Base-by-base conservation (phyloP, 2,888 invertebrate genomes). In the Amphiduros pacificus region DNA sequence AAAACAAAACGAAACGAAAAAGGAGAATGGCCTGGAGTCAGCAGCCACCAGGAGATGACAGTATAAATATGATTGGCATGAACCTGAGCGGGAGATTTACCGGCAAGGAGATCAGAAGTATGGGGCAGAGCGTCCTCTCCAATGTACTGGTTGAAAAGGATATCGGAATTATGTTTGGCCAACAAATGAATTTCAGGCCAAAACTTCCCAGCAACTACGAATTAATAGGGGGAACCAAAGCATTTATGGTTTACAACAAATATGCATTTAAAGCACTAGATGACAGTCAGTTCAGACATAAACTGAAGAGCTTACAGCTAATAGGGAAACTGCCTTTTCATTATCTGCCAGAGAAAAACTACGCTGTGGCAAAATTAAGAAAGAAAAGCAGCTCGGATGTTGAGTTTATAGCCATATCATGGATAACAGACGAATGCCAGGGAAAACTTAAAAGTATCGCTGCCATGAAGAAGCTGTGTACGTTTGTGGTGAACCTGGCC, bases 361-460 rank as follows among this genome's bases (percentile, higher is more conserved):
- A 64, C 36, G 57, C 67, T 6, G 50, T 67, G 11, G 55, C 54
- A 55, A 70, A 69, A 49, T 63, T 67, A 22, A 66, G 66, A 53
- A 31, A 22, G 1, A 40, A 49, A 20, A 6, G 11, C 14, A n/a
- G 17, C 14, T 57, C 63, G 1, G 3, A 52, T 22, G 2, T 36
- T 2, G 56, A 65, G 41, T 70, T 70, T 59, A 41, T 70, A 9
- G 68, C 63, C 17, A 60, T 70, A 32, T 70, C 70, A 1, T 68
- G 67, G 66, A 49, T 67, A n/a, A 70, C 68, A 2, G 70, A 70
- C 41, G 70, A 70, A 48, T 56, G 55, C 11, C 53, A 63, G 32
- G 65, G 66, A 22, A 51, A 49, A 17, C 26, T 64, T 36, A 50
- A 59, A 6, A 55, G 58, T 36, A 26, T 57, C 11, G 62, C 55